Evolutionary conservation across 2,888 invertebrate genomes (phyloP), one percentile per base, ranked within the genome.

Genomic region (Sinhomidia bicolor): DNA sequence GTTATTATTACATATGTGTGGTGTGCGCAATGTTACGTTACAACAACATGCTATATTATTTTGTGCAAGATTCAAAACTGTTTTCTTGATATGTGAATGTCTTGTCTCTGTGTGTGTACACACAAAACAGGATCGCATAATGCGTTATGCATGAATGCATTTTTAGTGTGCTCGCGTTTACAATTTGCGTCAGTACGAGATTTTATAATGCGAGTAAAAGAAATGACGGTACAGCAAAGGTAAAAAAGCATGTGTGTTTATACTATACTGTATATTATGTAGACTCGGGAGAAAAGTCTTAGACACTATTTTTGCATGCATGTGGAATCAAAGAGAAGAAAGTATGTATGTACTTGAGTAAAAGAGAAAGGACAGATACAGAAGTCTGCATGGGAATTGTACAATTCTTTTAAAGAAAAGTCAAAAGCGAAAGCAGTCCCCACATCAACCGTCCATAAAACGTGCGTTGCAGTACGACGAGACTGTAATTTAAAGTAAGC

Each of bases 71-170:
- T 60, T 23, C 60, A 36, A 20, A 71, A 41, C 36, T 41, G 41
- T 9, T 36, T 23, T 47, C 29, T 32, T 60, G 44, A 62, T 65
- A 65, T 62, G 26, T 17, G 6, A n/a, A n/a, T n/a, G n/a, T n/a
- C 36, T 3, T n/a, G 62, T 29, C 23, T 26, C 26, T 44, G 10
- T 47, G 20, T 23, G 36, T 47, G 10, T 65, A 20, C 23, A 60
- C 26, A 60, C 60, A 60, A 20, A 23, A 60, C 60, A 60, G 12
- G 5, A 41, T 44, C 44, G 62, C 47, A 60, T 60, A 60, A 62
- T 81, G 81, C 65, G 44, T 62, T 44, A 81, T 81, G 81, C 81
- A 81, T 65, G 81, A 65, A 62, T 81, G 62, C 81, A 81, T 36
- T 47, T 57, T 51, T 65, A 26, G 60, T 60, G 41, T 44, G 81